phyloP scores from a whole-genome alignment of 2,797 vertebrate genomes.

The Sarcophilus harrisii region DNA sequence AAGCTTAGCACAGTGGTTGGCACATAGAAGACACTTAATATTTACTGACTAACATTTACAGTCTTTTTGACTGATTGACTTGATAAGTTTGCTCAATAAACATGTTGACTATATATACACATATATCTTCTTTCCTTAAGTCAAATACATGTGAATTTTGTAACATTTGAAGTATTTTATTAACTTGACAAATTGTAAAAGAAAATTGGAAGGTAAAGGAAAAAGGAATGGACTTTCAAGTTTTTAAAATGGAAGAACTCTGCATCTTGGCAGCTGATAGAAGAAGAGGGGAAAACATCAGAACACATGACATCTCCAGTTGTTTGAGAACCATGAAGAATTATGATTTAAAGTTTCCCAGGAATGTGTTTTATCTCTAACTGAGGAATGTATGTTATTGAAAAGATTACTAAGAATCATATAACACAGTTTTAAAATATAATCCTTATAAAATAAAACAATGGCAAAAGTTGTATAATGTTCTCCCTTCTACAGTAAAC shows the following conservation, averaged over 20 bases:
- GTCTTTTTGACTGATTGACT: not conserved
- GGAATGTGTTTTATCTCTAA: conserved; percentile 65
- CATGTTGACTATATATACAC: conserved; percentile 49
- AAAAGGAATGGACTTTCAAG: conserved; percentile 50
- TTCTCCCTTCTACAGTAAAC: conserved; percentile 60
- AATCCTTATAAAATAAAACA: conserved; percentile 45
- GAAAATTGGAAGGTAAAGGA: conserved; percentile 31
- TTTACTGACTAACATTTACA: not conserved
- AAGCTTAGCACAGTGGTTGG: not conserved
- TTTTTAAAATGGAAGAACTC: not conserved
- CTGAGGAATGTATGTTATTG: conserved; percentile 62
- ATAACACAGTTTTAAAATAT: conserved; percentile 53
- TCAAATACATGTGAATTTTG: conserved; percentile 27
- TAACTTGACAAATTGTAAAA: conserved; percentile 64
- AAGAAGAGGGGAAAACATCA: conserved; percentile 27
- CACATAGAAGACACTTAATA: not conserved
- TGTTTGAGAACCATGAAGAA: conserved; percentile 61
- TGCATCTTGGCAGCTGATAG: conserved; percentile 45
- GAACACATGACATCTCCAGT: conserved; percentile 56
- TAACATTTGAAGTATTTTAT: conserved; percentile 44
- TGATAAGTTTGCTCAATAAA: not conserved
- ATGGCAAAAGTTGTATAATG: not conserved
- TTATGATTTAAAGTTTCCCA: conserved; percentile 57
- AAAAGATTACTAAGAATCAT: conserved; percentile 60
- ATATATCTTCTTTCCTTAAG: conserved; percentile 34